Evolutionary conservation across 2,888 invertebrate genomes (phyloP), one percentile per base, ranked within the genome.

Genomic region (Onchidella celtica): DNA sequence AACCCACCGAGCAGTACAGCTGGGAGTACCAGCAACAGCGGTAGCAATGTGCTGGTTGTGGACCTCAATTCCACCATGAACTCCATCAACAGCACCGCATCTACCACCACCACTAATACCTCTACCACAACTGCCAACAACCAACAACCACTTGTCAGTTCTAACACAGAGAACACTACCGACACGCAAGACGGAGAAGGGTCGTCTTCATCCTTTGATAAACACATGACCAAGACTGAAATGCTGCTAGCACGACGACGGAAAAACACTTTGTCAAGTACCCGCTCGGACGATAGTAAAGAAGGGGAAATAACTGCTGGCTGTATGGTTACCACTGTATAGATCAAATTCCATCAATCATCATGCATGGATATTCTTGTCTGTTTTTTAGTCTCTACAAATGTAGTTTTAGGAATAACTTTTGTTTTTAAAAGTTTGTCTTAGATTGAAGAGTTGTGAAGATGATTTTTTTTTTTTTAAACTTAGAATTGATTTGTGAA

Each of bases 181-280:
- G 79, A 74, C 9, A 38, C 21, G 17, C 21, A 24, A 32, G 76
- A 74, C 69, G 57, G 65, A 24, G 57, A 76, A 68, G 17, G 61
- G 32, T 83, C 14, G 82, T 69, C 24, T 63, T 69, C 40, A 29
- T 21, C 24, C 27, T 24, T n/a, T 40, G 78, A 63, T 21, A 86
- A 85, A 74, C 90, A 86, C 65, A 47, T 81, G 69, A 92, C 92
- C 29, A 92, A 92, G 79, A 92, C 86, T 81, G 93, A 89, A 87
- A 91, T 91, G 92, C 79, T 92, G 83, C 76, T 92, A 61, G 92
- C 92, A 6, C 83, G 92, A 34, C 73, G 92, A 55, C 86, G 88
- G 38, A 85, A 86, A 70, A 85, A 86, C 3, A 84, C 85, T 68
- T 70, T 86, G 55, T 81, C 73, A 29, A 82, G 61, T 68, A 81